Evolutionary conservation across 2,888 invertebrate genomes (phyloP).

Genomic region (Agonopterix alstromeriana): DNA sequence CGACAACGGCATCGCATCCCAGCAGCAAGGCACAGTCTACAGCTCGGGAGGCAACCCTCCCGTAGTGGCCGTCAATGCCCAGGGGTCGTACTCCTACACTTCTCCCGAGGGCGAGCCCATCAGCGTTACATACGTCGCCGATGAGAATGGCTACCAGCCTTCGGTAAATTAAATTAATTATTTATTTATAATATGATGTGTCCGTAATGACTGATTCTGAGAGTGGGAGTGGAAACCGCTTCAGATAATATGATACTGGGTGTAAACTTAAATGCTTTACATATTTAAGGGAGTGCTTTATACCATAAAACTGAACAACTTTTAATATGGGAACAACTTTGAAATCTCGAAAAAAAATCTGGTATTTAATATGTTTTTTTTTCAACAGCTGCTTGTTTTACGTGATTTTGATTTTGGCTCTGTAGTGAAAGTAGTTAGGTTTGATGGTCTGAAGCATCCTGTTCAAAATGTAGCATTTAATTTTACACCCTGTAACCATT

Average conservation of each 20-base stretch:
- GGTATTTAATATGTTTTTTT: background rate
- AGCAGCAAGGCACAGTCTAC: conserved; percentile 74
- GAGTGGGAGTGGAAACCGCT: too few relatives aligned
- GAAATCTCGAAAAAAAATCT: too few relatives aligned
- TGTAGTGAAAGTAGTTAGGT: too few relatives aligned
- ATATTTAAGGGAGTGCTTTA: too few relatives aligned
- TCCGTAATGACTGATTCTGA: too few relatives aligned
- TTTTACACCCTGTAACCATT: too few relatives aligned
- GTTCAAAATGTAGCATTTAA: too few relatives aligned
- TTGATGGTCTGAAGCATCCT: too few relatives aligned
- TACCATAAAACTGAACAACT: too few relatives aligned
- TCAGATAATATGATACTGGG: too few relatives aligned
- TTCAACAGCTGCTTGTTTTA: background rate
- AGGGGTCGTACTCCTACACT: conserved; percentile 73
- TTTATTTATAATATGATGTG: background rate
- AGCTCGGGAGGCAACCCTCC: conserved; percentile 65
- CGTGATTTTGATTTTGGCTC: conserved; percentile 1
- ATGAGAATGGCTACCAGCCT: conserved; percentile 83
- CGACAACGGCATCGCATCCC: conserved; percentile 78
- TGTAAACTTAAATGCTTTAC: background rate
- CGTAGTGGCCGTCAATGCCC: conserved; percentile 45
- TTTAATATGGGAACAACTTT: too few relatives aligned
- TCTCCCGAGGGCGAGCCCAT: conserved; percentile 80
- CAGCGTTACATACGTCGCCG: conserved; percentile 78
- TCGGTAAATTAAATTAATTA: conserved; percentile 42